Base-by-base conservation (phyloP, 2,888 invertebrate genomes). In the Empis stercorea region DNA sequence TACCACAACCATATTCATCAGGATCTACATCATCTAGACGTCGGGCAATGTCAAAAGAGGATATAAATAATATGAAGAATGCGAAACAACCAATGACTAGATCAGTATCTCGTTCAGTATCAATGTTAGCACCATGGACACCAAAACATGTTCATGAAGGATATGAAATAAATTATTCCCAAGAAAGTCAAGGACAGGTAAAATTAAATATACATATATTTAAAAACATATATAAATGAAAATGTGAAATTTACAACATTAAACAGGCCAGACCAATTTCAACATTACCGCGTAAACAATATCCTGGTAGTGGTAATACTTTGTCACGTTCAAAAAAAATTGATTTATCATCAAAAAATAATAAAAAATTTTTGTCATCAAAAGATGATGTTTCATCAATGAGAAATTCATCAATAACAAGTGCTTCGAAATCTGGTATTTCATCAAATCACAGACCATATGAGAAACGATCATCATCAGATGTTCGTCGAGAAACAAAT, bases 91-190 rank as follows among this genome's bases (percentile, higher is more conserved):
- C 70, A 34, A 68, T 84, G 64, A 78, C 81, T 43, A 77, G 79
- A 56, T 84, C 80, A 40, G 79, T 87, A 20, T 84, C 87, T 11
- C 74, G 81, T 43, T 87, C 86, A 51, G 86, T 88, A 57, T 87
- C 87, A 4, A 81, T 88, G 55, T 74, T 87, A 60, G 86, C 88
- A 0, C 88, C 88, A 4, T 88, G 87, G 87, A 81, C 80, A 50
- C 87, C 88, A 3, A 76, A 80, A 53, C 80, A 83, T 59, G 75
- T 79, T 59, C 75, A 74, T 59, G 86, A 86, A 57, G 79, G 78
- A 46, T 78, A 80, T 61, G 86, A 87, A 68, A 83, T 86, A 20
- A 84, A 86, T 62, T 86, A 86, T 68, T 82, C 82, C 13, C 84
- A 85, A 55, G 66, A 68, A 58, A 73, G 76, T 7, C 48, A 53